Evolutionary conservation across 2,113 vertebrate species (phyloP).

Genomic region (Vombatus ursinus): DNA sequence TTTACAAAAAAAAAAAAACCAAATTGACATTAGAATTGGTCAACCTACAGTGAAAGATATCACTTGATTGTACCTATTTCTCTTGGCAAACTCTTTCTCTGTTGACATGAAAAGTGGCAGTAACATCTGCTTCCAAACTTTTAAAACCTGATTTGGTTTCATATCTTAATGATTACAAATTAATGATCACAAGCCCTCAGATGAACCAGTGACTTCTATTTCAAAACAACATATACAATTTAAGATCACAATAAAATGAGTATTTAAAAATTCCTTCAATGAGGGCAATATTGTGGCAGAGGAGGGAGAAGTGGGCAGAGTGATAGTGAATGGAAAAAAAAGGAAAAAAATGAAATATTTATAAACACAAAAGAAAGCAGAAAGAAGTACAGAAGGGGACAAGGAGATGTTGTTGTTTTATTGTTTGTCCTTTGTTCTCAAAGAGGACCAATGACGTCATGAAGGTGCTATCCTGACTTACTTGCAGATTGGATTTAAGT

Average conservation of each 20-base stretch:
- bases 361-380: neutral
- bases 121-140: too few relatives aligned
- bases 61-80: too few relatives aligned
- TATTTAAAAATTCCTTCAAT: neutral
- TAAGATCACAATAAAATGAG: too few relatives aligned
- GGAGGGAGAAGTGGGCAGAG: neutral
- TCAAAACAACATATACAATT: neutral
- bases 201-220: neutral
- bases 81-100: too few relatives aligned
- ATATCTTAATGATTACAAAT: too few relatives aligned
- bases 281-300: neutral
- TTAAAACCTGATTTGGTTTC: too few relatives aligned
- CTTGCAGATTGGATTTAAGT: too few relatives aligned
- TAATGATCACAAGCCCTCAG: neutral
- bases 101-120: too few relatives aligned
- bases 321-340: neutral
- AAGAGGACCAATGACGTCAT: neutral
- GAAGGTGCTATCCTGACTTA: neutral
- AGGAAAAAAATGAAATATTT: neutral
- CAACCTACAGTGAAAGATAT: too few relatives aligned
- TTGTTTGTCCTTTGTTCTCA: neutral
- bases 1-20: conserved; percentile 12
- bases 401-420: neutral
- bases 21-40: neutral
- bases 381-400: neutral